Evolutionary conservation across 1,140 invertebrate species (phyloP), one percentile per base, ranked within the genome.

Genomic region (Eumaeus atala): DNA sequence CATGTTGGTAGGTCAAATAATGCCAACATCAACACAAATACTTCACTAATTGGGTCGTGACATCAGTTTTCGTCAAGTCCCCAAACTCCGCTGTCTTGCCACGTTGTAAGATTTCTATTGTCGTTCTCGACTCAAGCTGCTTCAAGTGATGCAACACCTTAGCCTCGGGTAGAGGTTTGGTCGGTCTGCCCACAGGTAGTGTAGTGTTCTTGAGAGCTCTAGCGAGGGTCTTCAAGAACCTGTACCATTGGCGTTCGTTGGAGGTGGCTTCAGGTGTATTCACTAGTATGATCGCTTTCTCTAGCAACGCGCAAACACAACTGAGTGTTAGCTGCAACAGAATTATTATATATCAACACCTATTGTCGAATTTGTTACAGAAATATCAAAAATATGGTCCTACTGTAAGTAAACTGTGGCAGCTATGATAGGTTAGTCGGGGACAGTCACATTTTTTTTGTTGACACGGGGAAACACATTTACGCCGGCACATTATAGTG

Each of bases 191-290:
- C 0, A 84, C 76, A 0, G 51, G 59, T 0, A 83, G 52, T 0
- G 61, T 72, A 0, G 77, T 77, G 59, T 72, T 70, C 48, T 83
- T 81, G 1, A 86, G 58, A 0, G 83, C 72, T 18, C 81, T 56
- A 0, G 81, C 79, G 0, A 84, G 50, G 0, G 73, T 84, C 44
- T 83, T 83, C 9, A 86, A 69, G 66, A 86, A 86, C 54, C 81
- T 86, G 38, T 68, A 77, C 83, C 83, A 86, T 48, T 84, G 83
- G 0, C 81, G 64, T 44, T 86, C 83, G 61, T 74, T 76, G 9
- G 80, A 67, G 0, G 79, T 78, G 8, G 80, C 72, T 34, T 86
- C 83, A 0, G 77, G 72, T 0, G 79, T 82, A 59, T 77, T 80
- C 1, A 80, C 72, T 4, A 86, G 62, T 1, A 68, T 16, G 0